A percentile compares a stretch with the other conserved stretches of the same genome.
These are phyloP conservation scores for Gnatocerus cornutus DNA, from an alignment of 2,888 invertebrate genomes.

Conservation along the genomic window DNA sequence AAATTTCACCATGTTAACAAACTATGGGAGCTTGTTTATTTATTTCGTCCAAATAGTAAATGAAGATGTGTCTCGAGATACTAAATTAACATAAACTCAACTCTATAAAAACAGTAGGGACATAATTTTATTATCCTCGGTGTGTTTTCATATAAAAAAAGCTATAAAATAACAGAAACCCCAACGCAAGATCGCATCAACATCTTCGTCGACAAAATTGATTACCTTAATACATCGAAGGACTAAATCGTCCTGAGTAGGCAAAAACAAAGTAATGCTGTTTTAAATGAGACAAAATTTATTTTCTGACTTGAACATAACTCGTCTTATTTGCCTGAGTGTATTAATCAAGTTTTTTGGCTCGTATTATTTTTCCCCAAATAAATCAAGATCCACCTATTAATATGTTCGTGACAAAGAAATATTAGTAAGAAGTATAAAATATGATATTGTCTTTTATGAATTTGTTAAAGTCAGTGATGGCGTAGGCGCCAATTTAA, in stretches of 20 bases:
- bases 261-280: constrained; percentile 34
- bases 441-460: background rate
- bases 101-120: background rate
- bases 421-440: background rate
- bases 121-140: background rate
- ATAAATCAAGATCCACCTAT: constrained; percentile 30
- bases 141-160: constrained; percentile 14
- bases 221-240: constrained; percentile 35
- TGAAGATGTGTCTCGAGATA: too few species aligned
- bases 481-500: constrained; percentile 4
- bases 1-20: too few species aligned
- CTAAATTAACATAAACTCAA: too few species aligned
- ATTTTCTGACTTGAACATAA: constrained; percentile 31
- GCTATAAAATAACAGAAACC: constrained; percentile 17
- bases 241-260: constrained; percentile 32
- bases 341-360: background rate
- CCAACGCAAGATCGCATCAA: constrained; percentile 24
- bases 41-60: too few species aligned
- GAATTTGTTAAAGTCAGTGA: constrained; percentile 1
- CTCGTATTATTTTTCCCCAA: too few species aligned
- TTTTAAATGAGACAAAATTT: constrained; percentile 34
- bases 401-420: constrained; percentile 7
- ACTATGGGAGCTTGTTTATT: too few species aligned
- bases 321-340: background rate
- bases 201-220: constrained; percentile 21